Percentiles rank a stretch among this genome's conserved stretches.
Conservation (phyloP, 2,113 vertebrate species). For the Rhinolophus ferrumequinum region DNA sequence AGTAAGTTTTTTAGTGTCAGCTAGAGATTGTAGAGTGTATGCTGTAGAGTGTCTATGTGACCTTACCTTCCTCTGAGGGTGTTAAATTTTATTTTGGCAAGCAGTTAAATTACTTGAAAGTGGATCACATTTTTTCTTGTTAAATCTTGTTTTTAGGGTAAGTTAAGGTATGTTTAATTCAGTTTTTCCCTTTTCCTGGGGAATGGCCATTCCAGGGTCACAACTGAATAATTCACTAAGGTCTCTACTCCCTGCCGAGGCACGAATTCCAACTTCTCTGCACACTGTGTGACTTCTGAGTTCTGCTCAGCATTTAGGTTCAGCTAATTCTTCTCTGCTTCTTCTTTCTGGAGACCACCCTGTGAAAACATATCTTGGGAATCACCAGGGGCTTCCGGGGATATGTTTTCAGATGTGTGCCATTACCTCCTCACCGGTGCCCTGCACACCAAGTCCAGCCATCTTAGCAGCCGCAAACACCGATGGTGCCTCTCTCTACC, state of each 20-base stretch:
- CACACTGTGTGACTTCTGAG: rapidly evolving
- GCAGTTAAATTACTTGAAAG: not conserved
- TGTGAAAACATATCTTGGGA: not conserved
- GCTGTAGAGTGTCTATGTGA: not conserved
- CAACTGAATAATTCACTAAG: not conserved
- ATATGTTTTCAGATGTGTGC: too few species aligned
- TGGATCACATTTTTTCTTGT: not conserved
- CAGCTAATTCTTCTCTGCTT: too few species aligned
- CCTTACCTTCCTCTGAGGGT: not conserved
- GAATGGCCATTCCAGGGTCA: not conserved
- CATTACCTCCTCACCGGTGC: rapidly evolving
- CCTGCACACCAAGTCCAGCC: not conserved
- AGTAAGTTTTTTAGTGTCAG: not conserved
- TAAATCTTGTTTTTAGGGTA: not conserved
- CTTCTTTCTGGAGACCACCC: rapidly evolving
- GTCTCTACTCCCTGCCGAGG: not conserved
- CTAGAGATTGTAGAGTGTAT: not conserved
- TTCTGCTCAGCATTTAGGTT: not conserved
- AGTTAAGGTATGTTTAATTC: not conserved
- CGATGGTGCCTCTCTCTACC: not conserved
- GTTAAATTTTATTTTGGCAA: not conserved
- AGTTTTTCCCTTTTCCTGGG: not conserved
- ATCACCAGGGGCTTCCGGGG: not conserved
- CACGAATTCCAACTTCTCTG: not conserved
- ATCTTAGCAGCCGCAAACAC: too few species aligned